These are phyloP conservation scores for Marronus borbonicus DNA, from an alignment of 2,888 invertebrate species.

Conservation along the genomic window DNA sequence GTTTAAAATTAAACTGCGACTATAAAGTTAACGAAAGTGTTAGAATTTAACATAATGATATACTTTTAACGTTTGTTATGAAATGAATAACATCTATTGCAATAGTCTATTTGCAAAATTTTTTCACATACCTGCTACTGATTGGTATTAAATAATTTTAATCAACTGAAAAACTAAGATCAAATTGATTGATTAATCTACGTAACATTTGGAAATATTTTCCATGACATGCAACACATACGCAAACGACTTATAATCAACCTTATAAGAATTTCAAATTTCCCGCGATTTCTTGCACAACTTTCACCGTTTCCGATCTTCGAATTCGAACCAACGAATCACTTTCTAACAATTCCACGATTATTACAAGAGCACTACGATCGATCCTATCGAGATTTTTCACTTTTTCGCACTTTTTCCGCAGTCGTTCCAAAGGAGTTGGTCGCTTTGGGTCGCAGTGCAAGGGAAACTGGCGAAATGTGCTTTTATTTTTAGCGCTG, in stretches of 20 bases:
- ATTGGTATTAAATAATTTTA: too few relatives aligned
- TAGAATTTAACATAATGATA: too few relatives aligned
- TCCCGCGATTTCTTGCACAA: slow-evolving; percentile 31
- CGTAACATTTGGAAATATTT: background rate
- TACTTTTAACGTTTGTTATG: too few relatives aligned
- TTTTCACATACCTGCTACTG: too few relatives aligned
- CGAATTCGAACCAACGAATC: slow-evolving; percentile 25
- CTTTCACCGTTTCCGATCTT: slow-evolving; percentile 27
- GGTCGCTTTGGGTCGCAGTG: slow-evolving; percentile 64
- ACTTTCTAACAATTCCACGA: slow-evolving; percentile 14
- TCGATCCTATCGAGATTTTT: slow-evolving; percentile 43
- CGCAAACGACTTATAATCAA: background rate
- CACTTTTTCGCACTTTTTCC: slow-evolving; percentile 46
- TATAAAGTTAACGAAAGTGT: too few relatives aligned
- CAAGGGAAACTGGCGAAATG: slow-evolving; percentile 69
- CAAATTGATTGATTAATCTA: too few relatives aligned
- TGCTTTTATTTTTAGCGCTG: slow-evolving; percentile 55
- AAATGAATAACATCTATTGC: too few relatives aligned
- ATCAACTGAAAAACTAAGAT: too few relatives aligned
- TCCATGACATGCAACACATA: background rate
- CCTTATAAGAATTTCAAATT: slow-evolving; percentile 12
- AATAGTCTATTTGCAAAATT: too few relatives aligned
- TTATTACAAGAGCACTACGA: slow-evolving; percentile 33
- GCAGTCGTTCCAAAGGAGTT: slow-evolving; percentile 51
- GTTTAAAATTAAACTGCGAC: too few relatives aligned